Percentiles rank a stretch among this genome's conserved stretches.
phyloP scores from a whole-genome alignment of 2,888 invertebrate species.

The Spilosoma lubricipeda region DNA sequence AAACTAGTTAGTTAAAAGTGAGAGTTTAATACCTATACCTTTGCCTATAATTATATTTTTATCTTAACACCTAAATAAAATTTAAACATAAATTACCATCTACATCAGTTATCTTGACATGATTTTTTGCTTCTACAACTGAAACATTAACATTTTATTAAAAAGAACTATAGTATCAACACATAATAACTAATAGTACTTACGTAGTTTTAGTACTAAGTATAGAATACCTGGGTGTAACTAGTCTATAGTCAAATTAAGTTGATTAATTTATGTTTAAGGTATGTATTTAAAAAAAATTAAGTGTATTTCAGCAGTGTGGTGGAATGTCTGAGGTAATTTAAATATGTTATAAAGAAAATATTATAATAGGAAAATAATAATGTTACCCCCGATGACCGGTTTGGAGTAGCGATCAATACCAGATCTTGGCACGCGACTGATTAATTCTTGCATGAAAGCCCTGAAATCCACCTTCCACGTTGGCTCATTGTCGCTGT shows the following conservation, averaged over 20 bases:
- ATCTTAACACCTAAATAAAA: neutral
- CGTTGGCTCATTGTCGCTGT: conserved; percentile 22
- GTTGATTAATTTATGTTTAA: too few species aligned
- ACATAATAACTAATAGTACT: too few species aligned
- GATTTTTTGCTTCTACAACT: conserved; percentile 54
- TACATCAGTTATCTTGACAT: conserved; percentile 54
- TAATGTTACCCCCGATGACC: conserved; percentile 33
- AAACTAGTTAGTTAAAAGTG: too few species aligned
- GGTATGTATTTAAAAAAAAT: too few species aligned
- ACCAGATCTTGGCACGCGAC: conserved; percentile 21
- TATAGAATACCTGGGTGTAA: too few species aligned
- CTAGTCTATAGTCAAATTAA: too few species aligned
- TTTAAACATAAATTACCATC: conserved; percentile 53
- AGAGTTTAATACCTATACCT: too few species aligned
- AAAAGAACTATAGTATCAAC: too few species aligned
- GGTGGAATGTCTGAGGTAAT: too few species aligned
- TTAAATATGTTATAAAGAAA: too few species aligned
- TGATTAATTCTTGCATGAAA: conserved; percentile 49
- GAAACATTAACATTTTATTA: conserved; percentile 32
- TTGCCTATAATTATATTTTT: neutral
- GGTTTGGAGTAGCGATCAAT: conserved; percentile 42
- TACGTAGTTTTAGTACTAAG: too few species aligned
- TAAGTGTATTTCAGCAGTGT: too few species aligned
- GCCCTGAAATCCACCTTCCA: conserved; percentile 56
- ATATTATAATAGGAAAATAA: neutral